These are phyloP conservation scores for Papilio glaucus DNA, from an alignment of 1,140 invertebrate species.

Conservation along the genomic window DNA sequence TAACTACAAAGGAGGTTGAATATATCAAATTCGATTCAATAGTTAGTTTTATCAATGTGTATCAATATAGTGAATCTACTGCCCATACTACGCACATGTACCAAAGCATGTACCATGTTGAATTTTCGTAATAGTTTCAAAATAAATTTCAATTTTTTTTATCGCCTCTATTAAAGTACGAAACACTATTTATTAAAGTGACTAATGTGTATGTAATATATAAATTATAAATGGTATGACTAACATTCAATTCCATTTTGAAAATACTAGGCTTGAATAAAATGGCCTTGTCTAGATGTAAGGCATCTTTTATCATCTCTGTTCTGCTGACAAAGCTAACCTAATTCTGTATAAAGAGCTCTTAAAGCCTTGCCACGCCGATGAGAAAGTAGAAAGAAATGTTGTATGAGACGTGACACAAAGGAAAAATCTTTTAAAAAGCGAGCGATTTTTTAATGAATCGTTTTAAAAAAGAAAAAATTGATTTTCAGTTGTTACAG, in stretches of 20 bases:
- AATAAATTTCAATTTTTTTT: too few species aligned
- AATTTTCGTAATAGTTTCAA: too few species aligned
- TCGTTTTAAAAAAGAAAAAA: not conserved
- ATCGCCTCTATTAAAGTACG: too few species aligned
- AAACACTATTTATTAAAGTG: too few species aligned
- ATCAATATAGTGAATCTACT: too few species aligned
- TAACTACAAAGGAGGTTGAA: too few species aligned
- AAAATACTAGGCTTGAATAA: conserved; percentile 1
- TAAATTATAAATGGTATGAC: not conserved
- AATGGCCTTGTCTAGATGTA: conserved; percentile 13
- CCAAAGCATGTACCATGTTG: too few species aligned
- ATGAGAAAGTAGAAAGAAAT: conserved; percentile 22
- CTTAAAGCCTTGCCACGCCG: not conserved
- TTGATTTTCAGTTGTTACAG: too few species aligned
- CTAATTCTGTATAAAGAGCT: conserved; percentile 25
- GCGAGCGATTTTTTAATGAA: not conserved
- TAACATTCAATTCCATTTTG: not conserved
- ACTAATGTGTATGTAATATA: too few species aligned
- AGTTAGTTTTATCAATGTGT: too few species aligned
- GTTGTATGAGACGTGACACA: conserved; percentile 6
- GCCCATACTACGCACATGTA: too few species aligned
- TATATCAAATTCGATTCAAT: too few species aligned
- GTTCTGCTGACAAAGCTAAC: conserved; percentile 19
- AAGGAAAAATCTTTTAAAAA: not conserved
- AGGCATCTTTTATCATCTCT: conserved; percentile 9